A percentile compares a stretch with the other conserved stretches of the same genome.
These are phyloP conservation scores for Carposina sasakii DNA, from an alignment of 1,140 invertebrate species.

Conservation along the genomic window DNA sequence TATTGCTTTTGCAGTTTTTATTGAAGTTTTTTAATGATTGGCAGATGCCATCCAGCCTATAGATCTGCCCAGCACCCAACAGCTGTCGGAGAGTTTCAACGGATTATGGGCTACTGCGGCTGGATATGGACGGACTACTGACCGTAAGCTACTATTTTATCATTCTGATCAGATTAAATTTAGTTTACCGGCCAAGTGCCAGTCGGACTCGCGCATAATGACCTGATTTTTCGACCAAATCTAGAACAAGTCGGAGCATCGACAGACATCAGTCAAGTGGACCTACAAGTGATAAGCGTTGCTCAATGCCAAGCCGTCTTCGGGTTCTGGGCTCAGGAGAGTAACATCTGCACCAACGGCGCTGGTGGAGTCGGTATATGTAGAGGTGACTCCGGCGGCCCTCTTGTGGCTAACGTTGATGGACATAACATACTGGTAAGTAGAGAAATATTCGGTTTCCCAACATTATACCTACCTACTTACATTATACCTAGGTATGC, in stretches of 20 bases:
- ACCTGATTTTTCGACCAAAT: slow-evolving; percentile 5
- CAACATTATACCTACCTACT: too few species aligned
- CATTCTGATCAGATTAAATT: too few species aligned
- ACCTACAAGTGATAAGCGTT: slow-evolving; percentile 35
- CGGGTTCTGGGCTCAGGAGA: slow-evolving; percentile 14
- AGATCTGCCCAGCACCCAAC: background rate
- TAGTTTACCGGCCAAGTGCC: too few species aligned
- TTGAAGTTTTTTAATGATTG: too few species aligned
- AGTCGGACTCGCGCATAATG: background rate
- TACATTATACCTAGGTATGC: too few species aligned
- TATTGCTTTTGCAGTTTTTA: too few species aligned
- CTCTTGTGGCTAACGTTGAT: slow-evolving; percentile 19
- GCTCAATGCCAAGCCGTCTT: slow-evolving; percentile 24
- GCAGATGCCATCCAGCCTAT: slow-evolving; percentile 3
- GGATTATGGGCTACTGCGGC: background rate
- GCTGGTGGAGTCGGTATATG: slow-evolving; percentile 26
- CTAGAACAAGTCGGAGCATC: slow-evolving; percentile 23
- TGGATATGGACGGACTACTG: background rate
- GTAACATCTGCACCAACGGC: slow-evolving; percentile 34
- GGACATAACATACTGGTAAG: slow-evolving; percentile 23
- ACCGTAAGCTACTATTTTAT: too few species aligned
- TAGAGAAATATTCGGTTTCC: too few species aligned
- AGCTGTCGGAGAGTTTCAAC: background rate
- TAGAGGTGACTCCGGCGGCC: slow-evolving; percentile 36
- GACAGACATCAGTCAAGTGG: slow-evolving; percentile 32